Base-by-base conservation (phyloP, 2,888 invertebrate genomes). In the Phortica magna region DNA sequence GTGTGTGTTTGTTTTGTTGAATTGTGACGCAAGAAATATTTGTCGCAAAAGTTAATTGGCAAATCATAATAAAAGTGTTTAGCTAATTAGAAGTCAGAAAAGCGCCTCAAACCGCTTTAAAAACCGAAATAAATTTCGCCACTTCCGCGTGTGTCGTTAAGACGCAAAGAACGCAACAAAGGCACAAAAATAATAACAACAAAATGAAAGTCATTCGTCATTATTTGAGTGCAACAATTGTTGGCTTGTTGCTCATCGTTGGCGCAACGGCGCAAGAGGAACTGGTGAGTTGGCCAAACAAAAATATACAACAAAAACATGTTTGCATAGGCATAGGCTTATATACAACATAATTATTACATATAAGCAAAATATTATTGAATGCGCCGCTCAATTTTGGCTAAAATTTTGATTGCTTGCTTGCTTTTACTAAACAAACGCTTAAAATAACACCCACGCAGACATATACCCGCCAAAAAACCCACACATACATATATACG, bases 211-310 rank as follows among this genome's bases (percentile, higher is more conserved):
- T 42, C 72, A 64, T 76, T 76, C 9, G 9, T 14, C 48, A 48
- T 48, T 14, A 48, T 61, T 61, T 61, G 17, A 79, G 80, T 86
- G 82, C 83, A 82, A 85, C 89, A 89, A 84, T 88, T 88, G 86
- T 88, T 84, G 84, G 84, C 75, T 75, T 87, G 65, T 78, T 87
- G 74, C 74, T 79, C 71, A 81, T 82, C 80, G 82, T 81, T 80
- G 85, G 80, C 53, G 53, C 53, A 12, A 9, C 61, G 7, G 61
- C 61, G n/a, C 19, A 22, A 48, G 77, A 80, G 2, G 75, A 78
- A 68, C 41, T 39, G 83, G 83, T 83, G 67, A 84, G 83, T 79
- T 81, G 76, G 14, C 48, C 48, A 48, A 48, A 48, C 48, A 48
- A 48, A 48, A 9, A 48, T 6, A 48, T 5, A 12, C 3, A 12